These are phyloP conservation scores for Invenusta paracnida DNA, from an alignment of 2,888 invertebrate species.

Conservation along the genomic window DNA sequence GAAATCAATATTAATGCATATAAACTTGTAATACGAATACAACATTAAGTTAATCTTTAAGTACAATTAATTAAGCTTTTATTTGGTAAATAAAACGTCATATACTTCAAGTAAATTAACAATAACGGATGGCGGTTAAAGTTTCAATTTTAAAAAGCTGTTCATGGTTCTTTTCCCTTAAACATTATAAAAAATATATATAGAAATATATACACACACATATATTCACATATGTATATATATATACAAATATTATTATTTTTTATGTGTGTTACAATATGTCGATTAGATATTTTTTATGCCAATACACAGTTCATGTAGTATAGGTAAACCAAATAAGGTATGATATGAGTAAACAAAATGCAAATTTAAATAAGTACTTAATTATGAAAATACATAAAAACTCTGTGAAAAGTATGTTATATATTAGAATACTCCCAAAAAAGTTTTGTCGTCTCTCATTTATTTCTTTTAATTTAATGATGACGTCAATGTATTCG, in stretches of 20 bases:
- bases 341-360: not conserved
- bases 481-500: no score
- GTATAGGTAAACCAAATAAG: not conserved
- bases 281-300: not conserved
- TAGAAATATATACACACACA: no score
- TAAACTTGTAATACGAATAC: no score
- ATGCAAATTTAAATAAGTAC: not conserved
- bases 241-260: not conserved
- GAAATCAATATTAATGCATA: no score
- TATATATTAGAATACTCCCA: not conserved
- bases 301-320: not conserved
- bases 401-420: not conserved
- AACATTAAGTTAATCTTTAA: not conserved
- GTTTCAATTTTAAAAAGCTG: not conserved
- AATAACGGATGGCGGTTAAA: not conserved
- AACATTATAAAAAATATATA: no score
- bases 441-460: not conserved
- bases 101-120: not conserved
- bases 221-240: not conserved
- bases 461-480: no score
- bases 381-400: not conserved
- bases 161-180: no score
- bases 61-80: not conserved
- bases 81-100: not conserved
- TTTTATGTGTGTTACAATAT: not conserved